These are phyloP conservation scores for Typhlichthys subterraneus DNA, from an alignment of 2,797 vertebrate genomes.

Conservation along the genomic window DNA sequence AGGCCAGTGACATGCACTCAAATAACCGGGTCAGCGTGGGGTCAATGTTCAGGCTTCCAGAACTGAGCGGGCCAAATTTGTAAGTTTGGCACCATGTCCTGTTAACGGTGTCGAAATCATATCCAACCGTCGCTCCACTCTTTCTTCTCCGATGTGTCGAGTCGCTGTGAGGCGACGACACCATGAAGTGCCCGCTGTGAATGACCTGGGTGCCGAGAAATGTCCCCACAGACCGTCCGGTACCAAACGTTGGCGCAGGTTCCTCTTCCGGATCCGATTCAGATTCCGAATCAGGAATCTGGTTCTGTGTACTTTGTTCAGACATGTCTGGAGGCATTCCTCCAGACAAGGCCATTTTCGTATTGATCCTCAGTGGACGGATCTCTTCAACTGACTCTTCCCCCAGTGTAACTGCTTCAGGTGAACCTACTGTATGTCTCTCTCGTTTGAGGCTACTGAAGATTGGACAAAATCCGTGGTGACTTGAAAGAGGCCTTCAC, in stretches of 20 bases:
- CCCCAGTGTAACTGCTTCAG: neutral
- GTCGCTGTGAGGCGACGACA: constrained; percentile 94
- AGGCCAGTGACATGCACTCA: constrained; percentile 98
- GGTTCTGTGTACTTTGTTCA: constrained; percentile 33
- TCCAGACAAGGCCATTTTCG: constrained; percentile 49
- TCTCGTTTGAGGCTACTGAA: too few relatives aligned
- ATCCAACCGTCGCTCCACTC: constrained; percentile 57
- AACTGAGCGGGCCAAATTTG: constrained; percentile 80
- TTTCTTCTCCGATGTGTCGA: constrained; percentile 73
- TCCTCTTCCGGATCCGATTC: constrained; percentile 80
- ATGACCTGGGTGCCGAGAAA: constrained; percentile 85
- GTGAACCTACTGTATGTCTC: neutral
- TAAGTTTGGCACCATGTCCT: constrained; percentile 78
- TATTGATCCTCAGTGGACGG: neutral
- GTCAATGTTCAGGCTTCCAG: constrained; percentile 86
- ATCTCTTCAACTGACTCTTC: neutral
- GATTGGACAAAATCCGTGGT: too few relatives aligned
- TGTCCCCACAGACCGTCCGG: constrained; percentile 16
- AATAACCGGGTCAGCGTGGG: constrained; percentile 93
- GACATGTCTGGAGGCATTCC: constrained; percentile 36
- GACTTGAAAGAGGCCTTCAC: too few relatives aligned
- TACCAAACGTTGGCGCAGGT: constrained; percentile 25
- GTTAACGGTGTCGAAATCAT: constrained; percentile 80
- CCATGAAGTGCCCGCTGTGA: constrained; percentile 99
- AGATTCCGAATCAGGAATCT: constrained; percentile 76